Conservation (phyloP, 2,113 vertebrate genomes). For the Neotoma lepida region DNA sequence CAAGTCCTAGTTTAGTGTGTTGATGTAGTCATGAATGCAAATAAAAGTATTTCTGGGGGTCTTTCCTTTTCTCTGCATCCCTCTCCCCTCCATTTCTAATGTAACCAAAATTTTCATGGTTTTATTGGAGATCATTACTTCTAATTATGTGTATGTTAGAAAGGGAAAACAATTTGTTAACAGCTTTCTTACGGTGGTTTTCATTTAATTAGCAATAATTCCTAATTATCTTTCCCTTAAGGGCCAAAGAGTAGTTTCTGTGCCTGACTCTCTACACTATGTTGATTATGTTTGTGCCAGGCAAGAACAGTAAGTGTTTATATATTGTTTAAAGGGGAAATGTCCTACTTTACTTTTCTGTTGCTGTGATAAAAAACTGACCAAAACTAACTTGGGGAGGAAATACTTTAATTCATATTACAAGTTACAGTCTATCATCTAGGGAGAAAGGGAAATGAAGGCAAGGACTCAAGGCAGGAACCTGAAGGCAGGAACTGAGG, state of each 20-base stretch:
- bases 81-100: not conserved
- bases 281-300: not conserved
- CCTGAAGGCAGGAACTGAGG: not conserved
- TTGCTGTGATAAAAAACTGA: not conserved
- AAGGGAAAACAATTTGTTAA: slow-evolving; percentile 48
- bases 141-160: slow-evolving; percentile 44
- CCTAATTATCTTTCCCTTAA: slow-evolving; percentile 41
- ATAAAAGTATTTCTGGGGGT: not conserved
- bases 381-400: not conserved
- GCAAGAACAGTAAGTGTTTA: not conserved
- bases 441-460: not conserved
- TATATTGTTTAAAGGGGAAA: not conserved
- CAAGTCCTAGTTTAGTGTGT: not conserved
- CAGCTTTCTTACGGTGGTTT: slow-evolving; percentile 27
- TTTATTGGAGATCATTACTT: slow-evolving; percentile 42
- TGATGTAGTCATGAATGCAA: not conserved
- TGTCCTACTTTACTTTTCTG: not conserved
- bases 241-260: not conserved
- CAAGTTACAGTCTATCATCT: not conserved
- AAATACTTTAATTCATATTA: not conserved
- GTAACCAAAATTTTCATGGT: slow-evolving; percentile 16
- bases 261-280: not conserved
- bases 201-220: slow-evolving; percentile 57
- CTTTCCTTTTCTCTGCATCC: not conserved
- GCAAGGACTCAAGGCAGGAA: not conserved